Conservation (phyloP, 2,113 vertebrate genomes). For the Paradoxurus hermaphroditus region DNA sequence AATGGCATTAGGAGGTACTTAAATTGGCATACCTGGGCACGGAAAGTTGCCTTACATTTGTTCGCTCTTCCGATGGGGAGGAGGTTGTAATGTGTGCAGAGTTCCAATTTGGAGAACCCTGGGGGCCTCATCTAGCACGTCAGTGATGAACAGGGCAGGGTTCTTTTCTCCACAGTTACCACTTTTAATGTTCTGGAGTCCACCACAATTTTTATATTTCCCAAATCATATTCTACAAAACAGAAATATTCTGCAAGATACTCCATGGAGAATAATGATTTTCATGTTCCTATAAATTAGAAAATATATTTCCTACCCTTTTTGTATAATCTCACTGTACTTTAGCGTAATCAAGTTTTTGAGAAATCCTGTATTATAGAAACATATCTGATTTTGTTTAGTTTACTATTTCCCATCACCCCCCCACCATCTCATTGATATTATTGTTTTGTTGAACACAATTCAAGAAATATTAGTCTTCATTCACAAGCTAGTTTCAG, state of each 20-base stretch:
- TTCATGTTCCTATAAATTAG: neutral
- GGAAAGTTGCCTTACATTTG: neutral
- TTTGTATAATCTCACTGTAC: neutral
- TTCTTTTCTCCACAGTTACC: neutral
- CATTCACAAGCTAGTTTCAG: neutral
- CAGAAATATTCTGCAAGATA: neutral
- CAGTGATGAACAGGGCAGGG: neutral
- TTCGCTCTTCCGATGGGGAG: neutral
- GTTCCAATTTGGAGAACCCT: neutral
- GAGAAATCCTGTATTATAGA: neutral
- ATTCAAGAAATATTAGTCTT: neutral
- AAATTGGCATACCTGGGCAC: neutral
- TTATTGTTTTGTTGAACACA: neutral
- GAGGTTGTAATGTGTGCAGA: neutral
- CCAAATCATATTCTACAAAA: neutral
- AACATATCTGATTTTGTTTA: slow-evolving; percentile 7
- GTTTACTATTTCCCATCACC: neutral
- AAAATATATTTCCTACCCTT: neutral
- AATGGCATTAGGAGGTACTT: neutral
- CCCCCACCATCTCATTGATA: neutral
- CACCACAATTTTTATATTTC: neutral
- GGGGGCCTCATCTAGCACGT: neutral
- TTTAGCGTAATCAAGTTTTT: neutral
- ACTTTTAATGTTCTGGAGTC: neutral
- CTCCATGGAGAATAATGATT: neutral